Evolutionary conservation across 2,113 vertebrate genomes (phyloP), one percentile per base, ranked within the genome.

Genomic region (Pachycephala philippinensis): DNA sequence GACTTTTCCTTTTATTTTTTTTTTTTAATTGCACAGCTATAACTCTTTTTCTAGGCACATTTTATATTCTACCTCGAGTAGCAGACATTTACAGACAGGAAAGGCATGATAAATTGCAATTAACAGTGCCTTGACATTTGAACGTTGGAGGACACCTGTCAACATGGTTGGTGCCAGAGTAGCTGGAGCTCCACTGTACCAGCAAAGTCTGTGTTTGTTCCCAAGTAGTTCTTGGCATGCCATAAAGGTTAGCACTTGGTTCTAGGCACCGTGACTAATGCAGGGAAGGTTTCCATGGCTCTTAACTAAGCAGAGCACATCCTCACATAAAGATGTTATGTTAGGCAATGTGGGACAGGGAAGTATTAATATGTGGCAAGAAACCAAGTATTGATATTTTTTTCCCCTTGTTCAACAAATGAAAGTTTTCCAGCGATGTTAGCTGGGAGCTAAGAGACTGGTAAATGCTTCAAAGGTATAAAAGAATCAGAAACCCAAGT

Each of bases 211-310:
- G 64, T 26, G 10, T 95, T 96, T 95, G 92, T 86, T 96, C 92
- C 96, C 83, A 79, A 94, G 94, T 95, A 93, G 88, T 89, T 95
- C 88, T 96, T 96, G 95, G 92, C 94, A 77, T 96, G 79, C 88
- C 81, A 74, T 88, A 96, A 96, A 96, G 96, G 95, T 96, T 95
- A 96, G 92, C 83, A 71, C 88, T 96, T 89, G 90, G 94, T 93
- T 71, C 76, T 56, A 47, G 90, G 76, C 95, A 87, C 94, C 21
- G 49, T 95, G 95, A 95, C 92, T 94, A 97, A 94, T 83, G 68
- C 75, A 75, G 91, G 90, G 95, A 85, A 89, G 66, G 83, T 87
- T 96, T 93, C 95, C 93, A 87, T 56, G 59, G 80, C 94, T 94
- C 84, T 93, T 87, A 86, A 66, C 89, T 95, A 93, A 89, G 90